These are phyloP conservation scores for Epizoanthus fatuus DNA, from an alignment of 92 coral and sea anemone genomes.

Conservation along the genomic window DNA sequence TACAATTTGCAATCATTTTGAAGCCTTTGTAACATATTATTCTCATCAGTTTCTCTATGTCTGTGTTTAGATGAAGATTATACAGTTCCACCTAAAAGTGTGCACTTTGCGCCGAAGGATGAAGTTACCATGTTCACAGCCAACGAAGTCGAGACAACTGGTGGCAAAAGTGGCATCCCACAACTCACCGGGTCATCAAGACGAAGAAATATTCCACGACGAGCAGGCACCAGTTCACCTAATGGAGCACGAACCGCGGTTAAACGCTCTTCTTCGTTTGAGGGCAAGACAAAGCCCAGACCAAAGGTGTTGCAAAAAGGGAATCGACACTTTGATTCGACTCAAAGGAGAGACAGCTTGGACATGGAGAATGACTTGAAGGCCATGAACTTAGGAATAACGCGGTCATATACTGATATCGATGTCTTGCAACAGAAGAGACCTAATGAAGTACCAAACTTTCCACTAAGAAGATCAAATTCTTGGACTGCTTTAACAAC, in stretches of 20 bases:
- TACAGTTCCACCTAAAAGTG: conserved; percentile 78
- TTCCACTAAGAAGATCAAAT: conserved; percentile 78
- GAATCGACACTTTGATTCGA: conserved; percentile 49
- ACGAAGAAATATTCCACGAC: conserved; percentile 82
- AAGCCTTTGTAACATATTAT: background rate
- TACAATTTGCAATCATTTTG: too few relatives aligned
- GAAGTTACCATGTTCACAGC: conserved; percentile 95
- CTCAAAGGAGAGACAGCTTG: conserved; percentile 12
- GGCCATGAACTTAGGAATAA: conserved; percentile 55
- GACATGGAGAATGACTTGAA: conserved; percentile 39
- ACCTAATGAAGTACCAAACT: conserved; percentile 40
- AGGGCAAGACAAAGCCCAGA: conserved; percentile 81
- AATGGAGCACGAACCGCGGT: conserved; percentile 77
- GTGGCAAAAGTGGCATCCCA: conserved; percentile 51
- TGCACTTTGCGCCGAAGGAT: conserved; percentile 97
- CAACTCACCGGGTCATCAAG: conserved; percentile 90
- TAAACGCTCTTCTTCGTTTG: conserved; percentile 93
- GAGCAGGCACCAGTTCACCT: conserved; percentile 64
- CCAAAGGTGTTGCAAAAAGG: conserved; percentile 70
- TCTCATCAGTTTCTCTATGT: background rate
- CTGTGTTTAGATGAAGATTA: conserved; percentile 19
- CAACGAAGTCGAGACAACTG: conserved; percentile 77
- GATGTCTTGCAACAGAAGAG: conserved; percentile 72
- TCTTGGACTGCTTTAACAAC: conserved; percentile 86
- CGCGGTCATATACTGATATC: conserved; percentile 82